phyloP scores from a whole-genome alignment of 2,888 invertebrate species.

The Caenorhabditis auriculariae region DNA sequence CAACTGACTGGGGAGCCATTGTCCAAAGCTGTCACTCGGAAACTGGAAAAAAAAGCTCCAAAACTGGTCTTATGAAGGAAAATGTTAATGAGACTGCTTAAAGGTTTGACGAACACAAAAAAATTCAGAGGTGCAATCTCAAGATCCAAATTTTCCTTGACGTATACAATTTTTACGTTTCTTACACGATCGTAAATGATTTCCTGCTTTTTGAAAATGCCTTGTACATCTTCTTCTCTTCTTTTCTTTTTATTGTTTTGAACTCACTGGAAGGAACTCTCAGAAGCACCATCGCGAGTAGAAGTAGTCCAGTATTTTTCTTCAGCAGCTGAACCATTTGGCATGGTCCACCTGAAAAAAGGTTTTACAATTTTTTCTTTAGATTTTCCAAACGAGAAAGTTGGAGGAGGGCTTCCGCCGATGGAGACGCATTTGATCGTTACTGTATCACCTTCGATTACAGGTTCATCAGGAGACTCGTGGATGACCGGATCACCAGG shows the following conservation, averaged over 20 bases:
- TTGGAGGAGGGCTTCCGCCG: conserved; percentile 60
- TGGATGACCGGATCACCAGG: conserved; percentile 52
- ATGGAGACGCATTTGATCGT: conserved; percentile 51
- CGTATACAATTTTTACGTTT: too few relatives aligned
- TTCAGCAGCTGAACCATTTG: conserved; percentile 30
- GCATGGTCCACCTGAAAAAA: conserved; percentile 28
- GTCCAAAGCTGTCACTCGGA: conserved; percentile 49
- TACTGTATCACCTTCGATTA: conserved; percentile 53
- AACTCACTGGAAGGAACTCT: conserved; percentile 39
- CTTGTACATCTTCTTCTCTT: not conserved
- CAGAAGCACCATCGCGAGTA: conserved; percentile 26
- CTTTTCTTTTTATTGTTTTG: not conserved
- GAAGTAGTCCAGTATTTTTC: conserved; percentile 12
- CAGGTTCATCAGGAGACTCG: conserved; percentile 41
- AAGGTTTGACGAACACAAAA: not conserved
- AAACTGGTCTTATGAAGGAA: not conserved
- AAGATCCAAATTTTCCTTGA: too few relatives aligned
- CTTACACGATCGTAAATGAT: too few relatives aligned
- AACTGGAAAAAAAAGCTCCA: conserved; percentile 21
- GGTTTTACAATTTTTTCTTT: too few relatives aligned
- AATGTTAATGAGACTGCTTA: not conserved
- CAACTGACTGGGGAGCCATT: conserved; percentile 55
- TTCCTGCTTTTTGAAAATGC: too few relatives aligned
- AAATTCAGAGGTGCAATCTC: not conserved
- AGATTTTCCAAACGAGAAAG: conserved; percentile 29